Evolutionary conservation across 2,113 vertebrate species (phyloP).

Genomic region (Burhinus bistriatus): DNA sequence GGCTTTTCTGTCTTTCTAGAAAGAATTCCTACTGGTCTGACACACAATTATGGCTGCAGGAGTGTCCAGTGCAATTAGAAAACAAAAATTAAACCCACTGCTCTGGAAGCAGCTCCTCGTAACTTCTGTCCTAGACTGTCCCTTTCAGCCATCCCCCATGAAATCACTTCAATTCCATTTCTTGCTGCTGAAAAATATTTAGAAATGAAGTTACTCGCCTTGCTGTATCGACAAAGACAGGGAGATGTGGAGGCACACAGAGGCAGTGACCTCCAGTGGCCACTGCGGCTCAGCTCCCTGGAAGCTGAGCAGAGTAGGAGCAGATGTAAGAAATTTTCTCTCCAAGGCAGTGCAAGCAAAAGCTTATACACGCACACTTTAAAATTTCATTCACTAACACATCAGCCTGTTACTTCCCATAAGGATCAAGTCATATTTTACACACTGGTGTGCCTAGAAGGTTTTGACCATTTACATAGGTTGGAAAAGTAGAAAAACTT

Average conservation of each 20-base stretch:
- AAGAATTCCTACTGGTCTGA: background rate
- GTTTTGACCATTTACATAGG: background rate
- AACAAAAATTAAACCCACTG: background rate
- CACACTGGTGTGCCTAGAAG: background rate
- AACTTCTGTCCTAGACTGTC: background rate
- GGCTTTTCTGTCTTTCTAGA: background rate
- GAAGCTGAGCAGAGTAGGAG: background rate
- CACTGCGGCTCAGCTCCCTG: background rate
- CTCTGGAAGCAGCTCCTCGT: background rate
- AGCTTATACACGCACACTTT: background rate
- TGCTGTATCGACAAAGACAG: background rate
- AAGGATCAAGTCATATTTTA: background rate
- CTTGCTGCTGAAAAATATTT: background rate
- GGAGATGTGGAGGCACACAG: background rate
- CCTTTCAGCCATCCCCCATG: background rate
- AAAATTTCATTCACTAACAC: background rate
- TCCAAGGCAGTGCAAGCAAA: background rate
- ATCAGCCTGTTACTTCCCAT: background rate
- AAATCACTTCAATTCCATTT: background rate
- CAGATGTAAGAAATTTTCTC: background rate
- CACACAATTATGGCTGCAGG: accelerated
- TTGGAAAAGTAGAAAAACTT: background rate
- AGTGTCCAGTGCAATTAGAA: accelerated
- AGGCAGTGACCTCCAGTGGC: background rate
- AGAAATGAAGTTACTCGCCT: background rate